These are phyloP conservation scores for Dendrolimus houi DNA, from an alignment of 2,888 invertebrate genomes.

Conservation along the genomic window DNA sequence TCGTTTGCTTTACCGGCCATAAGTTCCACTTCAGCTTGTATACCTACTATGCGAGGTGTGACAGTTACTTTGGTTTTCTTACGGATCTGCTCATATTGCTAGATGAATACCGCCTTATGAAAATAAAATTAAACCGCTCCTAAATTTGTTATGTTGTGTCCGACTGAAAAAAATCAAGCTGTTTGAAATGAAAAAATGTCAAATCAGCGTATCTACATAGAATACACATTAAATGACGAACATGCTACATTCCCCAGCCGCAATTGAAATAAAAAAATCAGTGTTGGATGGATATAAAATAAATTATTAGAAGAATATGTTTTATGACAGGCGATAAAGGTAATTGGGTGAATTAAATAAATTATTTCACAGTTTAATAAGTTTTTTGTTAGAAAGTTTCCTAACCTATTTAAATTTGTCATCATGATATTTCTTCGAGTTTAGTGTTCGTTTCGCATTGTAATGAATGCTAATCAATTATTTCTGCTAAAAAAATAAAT, in stretches of 20 bases:
- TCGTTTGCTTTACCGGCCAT: no score
- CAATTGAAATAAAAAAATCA: conserved; percentile 57
- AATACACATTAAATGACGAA: conserved; percentile 22
- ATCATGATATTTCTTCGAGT: no score
- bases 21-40: no score
- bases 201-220: neutral
- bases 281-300: conserved; percentile 67
- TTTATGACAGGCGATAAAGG: conserved; percentile 57
- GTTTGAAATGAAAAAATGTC: neutral
- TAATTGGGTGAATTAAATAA: conserved; percentile 41
- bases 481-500: neutral
- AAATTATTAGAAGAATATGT: conserved; percentile 41
- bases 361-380: conserved; percentile 13
- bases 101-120: no score
- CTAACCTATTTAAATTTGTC: neutral
- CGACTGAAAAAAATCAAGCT: no score
- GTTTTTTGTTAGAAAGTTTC: conserved; percentile 5
- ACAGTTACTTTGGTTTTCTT: no score
- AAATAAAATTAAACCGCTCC: no score
- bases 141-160: no score
- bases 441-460: no score
- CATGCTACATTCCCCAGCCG: conserved; percentile 76
- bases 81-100: no score
- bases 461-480: neutral
- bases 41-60: no score